Base-by-base conservation (phyloP, 2,113 vertebrate species). In the Dipodomys ordii region DNA sequence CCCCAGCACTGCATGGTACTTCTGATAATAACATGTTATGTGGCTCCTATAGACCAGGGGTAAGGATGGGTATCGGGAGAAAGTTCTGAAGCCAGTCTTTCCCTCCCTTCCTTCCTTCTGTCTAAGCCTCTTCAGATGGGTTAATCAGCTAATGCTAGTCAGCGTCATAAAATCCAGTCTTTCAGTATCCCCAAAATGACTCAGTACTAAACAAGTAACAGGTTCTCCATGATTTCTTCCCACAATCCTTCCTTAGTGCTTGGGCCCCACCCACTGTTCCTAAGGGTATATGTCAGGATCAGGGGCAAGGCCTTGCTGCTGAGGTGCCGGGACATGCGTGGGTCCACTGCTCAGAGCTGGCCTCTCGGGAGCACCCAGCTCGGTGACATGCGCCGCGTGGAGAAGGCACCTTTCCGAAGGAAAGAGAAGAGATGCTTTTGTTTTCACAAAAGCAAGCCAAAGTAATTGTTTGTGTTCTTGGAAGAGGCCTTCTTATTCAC, bases 331-430 rank as follows among this genome's bases (percentile, higher is more conserved):
- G 91, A 92, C 88, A 85, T 65, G 88, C 67, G 94, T 93, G 98
- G 98, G 98, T 99, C 98, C 98, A 98, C 98, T 98, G 98, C 98
- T 99, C 98, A 97, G 97, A 98, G 97, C 98, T 97, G 98, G 97
- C 97, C 97, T 98, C 97, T 86, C 92, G 84, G 90, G 11, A 95
- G 97, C 98, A 97, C 95, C 97, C 97, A 98, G 97, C 98, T 98
- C 97, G 97, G 97, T 98, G 98, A 97, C 97, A 82, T 82, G 97
- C 92, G 97, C 97, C 93, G 96, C 97, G 96, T 92, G 94, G 80
- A 96, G 96, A 73, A 91, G 96, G 96, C 87, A 93, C 94, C 97
- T 97, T 97, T 97, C 97, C 92, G 87, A 94, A 62, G 86, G 95
- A 79, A 98, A 97, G 97, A 80, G 83, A 88, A 95, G 93, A 88